Evolutionary conservation across 2,113 vertebrate species (phyloP), one percentile per base, ranked within the genome.

Genomic region (Quiscalus mexicanus): DNA sequence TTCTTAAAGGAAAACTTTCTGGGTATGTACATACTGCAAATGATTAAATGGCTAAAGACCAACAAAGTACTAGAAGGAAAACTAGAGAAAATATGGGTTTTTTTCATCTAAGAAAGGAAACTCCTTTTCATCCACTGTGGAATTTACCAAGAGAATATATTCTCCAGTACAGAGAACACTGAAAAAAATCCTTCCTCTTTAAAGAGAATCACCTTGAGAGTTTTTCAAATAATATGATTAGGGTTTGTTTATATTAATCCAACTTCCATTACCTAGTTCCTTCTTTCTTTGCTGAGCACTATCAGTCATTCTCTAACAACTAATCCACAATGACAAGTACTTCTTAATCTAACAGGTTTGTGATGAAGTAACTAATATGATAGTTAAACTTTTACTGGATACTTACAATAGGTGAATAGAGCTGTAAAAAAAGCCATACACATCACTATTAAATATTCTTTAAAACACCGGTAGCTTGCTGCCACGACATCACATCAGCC

Each of bases 231-330:
- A 88, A 64, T 45, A 78, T 28, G 31, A 84, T 58, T 92, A 33
- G 76, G 42, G 13, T 84, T 49, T 76, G 39, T 79, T 96, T 94
- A 37, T 90, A 50, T 95, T 81, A 80, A 70, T 80, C 68, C 35
- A 95, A 73, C 64, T 87, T 55, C 81, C 90, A 56, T 71, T 79
- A 95, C 56, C 41, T 82, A 45, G 55, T 44, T 90, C 89, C 81
- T 49, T 79, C 90, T 53, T 90, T 77, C 70, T 92, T 92, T 85
- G 65, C 87, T 75, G 77, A 95, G 69, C 96, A 78, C 95, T 95
- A 84, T 84, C 84, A 89, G 79, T 95, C 67, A 83, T 93, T 96
- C 87, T 92, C 84, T 95, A 97, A 84, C 87, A 92, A 58, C 68
- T 94, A 91, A 97, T 53, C 89, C 94, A 96, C 94, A 93, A 92